A percentile compares a stretch with the other conserved stretches of the same genome.
phyloP scores from a whole-genome alignment of 2,797 vertebrate genomes.

The Oreochromis grahami region DNA sequence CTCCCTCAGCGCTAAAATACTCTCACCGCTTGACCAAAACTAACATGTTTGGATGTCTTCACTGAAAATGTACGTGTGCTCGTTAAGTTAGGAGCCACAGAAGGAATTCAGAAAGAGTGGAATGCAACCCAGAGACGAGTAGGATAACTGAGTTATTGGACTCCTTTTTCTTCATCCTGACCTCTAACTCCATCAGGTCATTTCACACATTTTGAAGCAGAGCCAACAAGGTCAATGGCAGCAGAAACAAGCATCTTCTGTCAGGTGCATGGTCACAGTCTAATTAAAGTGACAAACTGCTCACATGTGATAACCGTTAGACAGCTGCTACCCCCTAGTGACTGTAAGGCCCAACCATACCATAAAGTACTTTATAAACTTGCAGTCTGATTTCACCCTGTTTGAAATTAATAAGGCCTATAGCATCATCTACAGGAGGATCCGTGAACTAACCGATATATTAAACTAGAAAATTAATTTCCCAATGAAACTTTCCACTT shows the following conservation, averaged over 20 bases:
- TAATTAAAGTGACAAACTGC: neutral
- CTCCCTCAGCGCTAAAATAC: neutral
- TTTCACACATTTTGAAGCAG: neutral
- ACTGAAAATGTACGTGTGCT: neutral
- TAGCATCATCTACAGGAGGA: slow-evolving; percentile 49
- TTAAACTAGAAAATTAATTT: neutral
- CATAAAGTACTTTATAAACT: rapidly evolving
- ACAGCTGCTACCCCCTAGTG: slow-evolving; percentile 61
- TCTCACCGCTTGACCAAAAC: neutral
- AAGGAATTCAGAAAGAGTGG: neutral
- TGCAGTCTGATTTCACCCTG: neutral
- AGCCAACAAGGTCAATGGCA: neutral
- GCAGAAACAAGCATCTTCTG: neutral
- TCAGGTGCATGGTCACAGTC: neutral
- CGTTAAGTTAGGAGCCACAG: neutral
- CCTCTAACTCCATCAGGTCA: neutral
- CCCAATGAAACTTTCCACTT: neutral
- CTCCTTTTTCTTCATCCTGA: neutral
- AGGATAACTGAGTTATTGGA: neutral
- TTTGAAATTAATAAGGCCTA: neutral
- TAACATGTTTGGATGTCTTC: neutral
- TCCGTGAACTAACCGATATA: neutral
- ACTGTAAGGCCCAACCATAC: neutral
- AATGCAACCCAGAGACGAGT: neutral
- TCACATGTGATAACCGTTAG: neutral